A percentile compares a stretch with the other conserved stretches of the same genome.
phyloP scores from a whole-genome alignment of 1,140 invertebrate species.

The Amyelois transitella region DNA sequence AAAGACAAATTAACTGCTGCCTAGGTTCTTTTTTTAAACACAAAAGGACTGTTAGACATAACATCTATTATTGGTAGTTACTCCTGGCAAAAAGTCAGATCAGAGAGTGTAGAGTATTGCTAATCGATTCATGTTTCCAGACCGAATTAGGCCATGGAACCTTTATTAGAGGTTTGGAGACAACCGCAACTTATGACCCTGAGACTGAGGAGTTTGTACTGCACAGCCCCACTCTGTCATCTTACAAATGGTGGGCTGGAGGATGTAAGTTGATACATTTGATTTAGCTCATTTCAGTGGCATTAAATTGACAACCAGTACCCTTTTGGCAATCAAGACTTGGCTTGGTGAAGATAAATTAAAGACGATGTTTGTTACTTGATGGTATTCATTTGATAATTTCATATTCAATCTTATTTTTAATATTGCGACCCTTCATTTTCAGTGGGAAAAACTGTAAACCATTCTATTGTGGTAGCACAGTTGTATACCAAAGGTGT shows the following conservation, averaged over 20 bases:
- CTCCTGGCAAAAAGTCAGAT: no score
- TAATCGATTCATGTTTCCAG: slow-evolving; percentile 62
- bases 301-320: neutral
- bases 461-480: slow-evolving; percentile 91
- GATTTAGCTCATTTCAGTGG: neutral
- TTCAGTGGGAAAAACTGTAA: slow-evolving; percentile 94
- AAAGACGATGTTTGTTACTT: no score
- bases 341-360: no score
- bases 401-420: no score
- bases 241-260: slow-evolving; percentile 97
- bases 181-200: slow-evolving; percentile 92
- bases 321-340: neutral
- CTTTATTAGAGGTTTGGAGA: slow-evolving; percentile 93
- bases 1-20: neutral
- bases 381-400: no score
- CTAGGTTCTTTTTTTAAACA: neutral
- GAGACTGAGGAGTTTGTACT: slow-evolving; percentile 90
- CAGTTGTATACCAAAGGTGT: slow-evolving; percentile 89
- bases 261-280: slow-evolving; percentile 80
- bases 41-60: neutral
- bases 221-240: slow-evolving; percentile 90
- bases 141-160: slow-evolving; percentile 97
- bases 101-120: neutral
- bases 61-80: no score
- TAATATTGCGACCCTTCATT: slow-evolving; percentile 20